phyloP scores from a whole-genome alignment of 2,888 invertebrate species.

The Heliconius ismenius region DNA sequence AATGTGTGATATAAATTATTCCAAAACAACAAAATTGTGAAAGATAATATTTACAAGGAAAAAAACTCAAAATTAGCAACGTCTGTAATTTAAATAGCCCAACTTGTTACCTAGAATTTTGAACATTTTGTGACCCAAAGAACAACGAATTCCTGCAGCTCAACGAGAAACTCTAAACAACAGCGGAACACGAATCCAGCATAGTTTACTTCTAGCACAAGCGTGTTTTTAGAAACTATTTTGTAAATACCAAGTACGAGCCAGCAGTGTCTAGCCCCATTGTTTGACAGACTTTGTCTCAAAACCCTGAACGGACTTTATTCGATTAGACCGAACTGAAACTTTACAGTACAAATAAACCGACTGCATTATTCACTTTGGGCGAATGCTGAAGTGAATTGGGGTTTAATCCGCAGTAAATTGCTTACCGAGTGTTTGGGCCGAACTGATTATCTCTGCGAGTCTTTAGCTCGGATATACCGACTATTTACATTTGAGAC shows the following conservation, averaged over 20 bases:
- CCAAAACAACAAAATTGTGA: too few relatives aligned
- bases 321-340: conserved; percentile 52
- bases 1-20: too few relatives aligned
- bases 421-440: conserved; percentile 53
- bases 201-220: conserved; percentile 13
- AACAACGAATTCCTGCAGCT: conserved; percentile 9
- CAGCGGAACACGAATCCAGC: not conserved
- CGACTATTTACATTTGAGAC: conserved; percentile 51
- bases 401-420: conserved; percentile 52
- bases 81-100: not conserved
- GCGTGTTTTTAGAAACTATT: conserved; percentile 19
- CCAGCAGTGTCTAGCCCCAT: conserved; percentile 21
- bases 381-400: conserved; percentile 48
- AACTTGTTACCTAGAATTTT: not conserved
- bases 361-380: conserved; percentile 53
- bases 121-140: conserved; percentile 11
- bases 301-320: conserved; percentile 50
- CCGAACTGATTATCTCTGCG: conserved; percentile 50
- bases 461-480: conserved; percentile 49
- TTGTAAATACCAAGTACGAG: conserved; percentile 17
- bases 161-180: conserved; percentile 8
- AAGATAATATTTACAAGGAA: not conserved
- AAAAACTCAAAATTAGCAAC: not conserved
- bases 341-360: conserved; percentile 54
- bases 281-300: conserved; percentile 25